phyloP scores from a whole-genome alignment of 2,888 invertebrate species.

The Drosophila suboccidentalis region DNA sequence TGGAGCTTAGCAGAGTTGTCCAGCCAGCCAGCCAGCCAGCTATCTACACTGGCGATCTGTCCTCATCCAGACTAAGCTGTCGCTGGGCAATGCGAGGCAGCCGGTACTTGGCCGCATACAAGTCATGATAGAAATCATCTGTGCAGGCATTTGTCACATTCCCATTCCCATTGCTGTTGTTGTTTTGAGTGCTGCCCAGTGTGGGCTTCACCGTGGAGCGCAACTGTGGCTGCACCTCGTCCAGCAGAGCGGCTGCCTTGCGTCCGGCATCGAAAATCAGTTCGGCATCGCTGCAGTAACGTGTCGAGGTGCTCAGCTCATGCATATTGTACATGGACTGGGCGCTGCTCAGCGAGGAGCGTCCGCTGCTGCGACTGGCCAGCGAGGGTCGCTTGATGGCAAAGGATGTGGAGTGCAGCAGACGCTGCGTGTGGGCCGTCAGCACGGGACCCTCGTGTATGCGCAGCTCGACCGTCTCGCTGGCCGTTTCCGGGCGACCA shows the following conservation, averaged over 20 bases:
- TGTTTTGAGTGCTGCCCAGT: constrained; percentile 25
- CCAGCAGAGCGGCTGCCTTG: constrained; percentile 79
- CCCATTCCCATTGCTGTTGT: neutral
- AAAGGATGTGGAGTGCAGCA: constrained; percentile 84
- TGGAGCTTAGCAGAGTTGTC: constrained; percentile 1
- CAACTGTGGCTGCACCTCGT: constrained; percentile 86
- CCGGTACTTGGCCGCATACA: constrained; percentile 67
- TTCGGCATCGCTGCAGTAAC: constrained; percentile 70
- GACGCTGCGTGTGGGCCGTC: constrained; percentile 66
- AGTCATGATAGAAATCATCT: constrained; percentile 68
- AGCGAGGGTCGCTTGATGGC: constrained; percentile 84
- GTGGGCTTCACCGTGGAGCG: constrained; percentile 86
- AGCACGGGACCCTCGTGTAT: constrained; percentile 68
- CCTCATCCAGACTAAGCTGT: constrained; percentile 59
- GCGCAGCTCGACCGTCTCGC: constrained; percentile 45
- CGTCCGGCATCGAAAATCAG: constrained; percentile 62
- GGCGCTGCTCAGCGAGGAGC: constrained; percentile 73
- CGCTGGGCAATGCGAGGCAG: constrained; percentile 63
- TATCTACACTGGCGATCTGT: constrained; percentile 56
- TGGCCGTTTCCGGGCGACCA: constrained; percentile 38
- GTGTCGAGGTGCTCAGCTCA: constrained; percentile 65
- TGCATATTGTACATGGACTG: constrained; percentile 83
- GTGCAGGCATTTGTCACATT: constrained; percentile 23
- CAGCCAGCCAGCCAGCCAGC: neutral
- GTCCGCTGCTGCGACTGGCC: constrained; percentile 69